Evolutionary conservation across 2,113 vertebrate species (phyloP), one percentile per base, ranked within the genome.

Genomic region (Lamprologus ornatipinnis): DNA sequence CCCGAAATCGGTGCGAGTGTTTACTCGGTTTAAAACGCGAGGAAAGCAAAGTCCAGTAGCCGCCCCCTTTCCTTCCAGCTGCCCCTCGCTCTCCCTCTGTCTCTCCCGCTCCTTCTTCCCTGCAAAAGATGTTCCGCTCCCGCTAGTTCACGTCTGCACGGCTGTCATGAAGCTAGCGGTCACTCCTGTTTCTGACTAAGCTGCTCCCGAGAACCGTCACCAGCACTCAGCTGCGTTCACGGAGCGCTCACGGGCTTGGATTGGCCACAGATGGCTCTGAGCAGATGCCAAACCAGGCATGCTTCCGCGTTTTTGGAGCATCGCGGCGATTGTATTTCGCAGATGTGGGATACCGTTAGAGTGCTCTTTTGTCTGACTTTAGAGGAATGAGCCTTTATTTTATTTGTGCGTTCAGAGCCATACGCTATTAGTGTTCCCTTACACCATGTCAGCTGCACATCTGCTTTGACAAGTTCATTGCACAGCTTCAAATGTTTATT

Each of bases 101-200:
- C 84, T 70, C 75, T 86, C 80, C 80, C 81, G 55, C 87, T 79
- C 83, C 90, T 45, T 82, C 81, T 85, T 87, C 68, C 81, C 92
- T 15, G 49, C 45, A 60, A 53, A 80, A 89, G 78, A 58, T 89
- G 70, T 78, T 86, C 91, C 81, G 85, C 89, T 91, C 58, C n/a
- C 37, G 73, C 87, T 93, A 19, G 60, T 63, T 84, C 51, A 15
- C 21, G 89, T 65, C 82, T 82, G 92, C 88, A 4, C 80, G 85
- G 89, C 68, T 92, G 94, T 90, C 93, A 93, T 93, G 91, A 85
- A 95, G 95, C 94, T 95, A 94, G 92, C 94, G 92, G 93, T 95
- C 95, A 94, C 94, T 95, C 57, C 6, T 85, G 87, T 83, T 80
- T 89, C 84, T 87, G 85, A 73, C 88, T 87, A 65, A 80, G 73